Base-by-base conservation (phyloP, 1,140 invertebrate genomes). In the Phortica variegata region DNA sequence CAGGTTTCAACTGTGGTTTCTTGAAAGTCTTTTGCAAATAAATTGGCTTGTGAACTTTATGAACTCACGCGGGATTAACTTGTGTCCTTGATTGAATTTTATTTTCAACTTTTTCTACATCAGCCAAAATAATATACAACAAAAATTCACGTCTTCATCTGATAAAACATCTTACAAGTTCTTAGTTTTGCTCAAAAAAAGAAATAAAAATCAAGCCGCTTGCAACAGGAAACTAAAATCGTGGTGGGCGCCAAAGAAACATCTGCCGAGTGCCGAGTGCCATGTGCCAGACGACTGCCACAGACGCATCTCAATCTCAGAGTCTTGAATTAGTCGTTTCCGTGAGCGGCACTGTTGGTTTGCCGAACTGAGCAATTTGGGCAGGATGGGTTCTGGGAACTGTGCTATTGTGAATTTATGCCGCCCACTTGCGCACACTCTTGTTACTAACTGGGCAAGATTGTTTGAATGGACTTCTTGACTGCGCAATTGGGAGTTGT, bases 81-180 rank as follows among this genome's bases (percentile, higher is more conserved):
- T 68, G 63, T 68, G 63, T 63, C 63, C 68, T 68, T 68, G 65
- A 68, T 68, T 68, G 63, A 68, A 68, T 68, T 68, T 68, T 63
- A 63, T 63, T 60, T 40, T 31, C 39, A 16, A 15, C 7, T 49
- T 61, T 65, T 65, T 17, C 9, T 13, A n/a, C 29, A 16, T 37
- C 12, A 34, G 45, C 44, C 37, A 48, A 26, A 10, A 26, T 26
- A 26, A 26, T 26, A 26, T 26, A 26, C 23, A 26, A 26, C 23
- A 10, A 26, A 26, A 5, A 26, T 26, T 26, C 50, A 46, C 29
- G 57, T 59, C 54, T 52, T 47, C 60, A 63, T 68, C 63, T 51
- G 63, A 68, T 68, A 68, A 68, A 58, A 60, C 26, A 44, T 45
- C 52, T 31, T 15, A 29, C 26, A 34, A 32, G 50, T 54, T 46